Conservation (phyloP, 2,113 vertebrate species). For the Xyliphius kryptos region DNA sequence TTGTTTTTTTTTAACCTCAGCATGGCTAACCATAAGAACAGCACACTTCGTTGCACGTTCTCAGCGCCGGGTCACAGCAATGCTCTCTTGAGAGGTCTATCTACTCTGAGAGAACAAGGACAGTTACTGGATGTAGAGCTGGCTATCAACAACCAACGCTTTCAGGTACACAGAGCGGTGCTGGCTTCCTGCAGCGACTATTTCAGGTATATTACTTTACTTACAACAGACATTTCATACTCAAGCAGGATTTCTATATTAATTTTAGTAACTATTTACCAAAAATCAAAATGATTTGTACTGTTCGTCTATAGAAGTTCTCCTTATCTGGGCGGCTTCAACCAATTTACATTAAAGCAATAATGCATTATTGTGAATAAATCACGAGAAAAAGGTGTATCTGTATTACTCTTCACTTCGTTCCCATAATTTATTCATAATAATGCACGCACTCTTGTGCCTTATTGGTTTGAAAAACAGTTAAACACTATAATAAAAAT, state of each 20-base stretch:
- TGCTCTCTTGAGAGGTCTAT: slow-evolving; percentile 86
- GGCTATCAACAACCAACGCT: slow-evolving; percentile 83
- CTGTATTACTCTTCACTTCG: too few species aligned
- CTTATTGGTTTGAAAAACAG: too few species aligned
- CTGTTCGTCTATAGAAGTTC: too few species aligned
- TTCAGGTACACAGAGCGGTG: slow-evolving; percentile 92
- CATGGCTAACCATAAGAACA: slow-evolving; percentile 88
- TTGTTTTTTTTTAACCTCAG: slow-evolving; percentile 59
- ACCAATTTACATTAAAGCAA: too few species aligned
- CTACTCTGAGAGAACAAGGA: slow-evolving; percentile 80
- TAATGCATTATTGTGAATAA: too few species aligned
- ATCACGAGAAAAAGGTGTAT: too few species aligned
- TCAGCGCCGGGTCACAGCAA: slow-evolving; percentile 87
- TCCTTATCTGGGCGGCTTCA: too few species aligned
- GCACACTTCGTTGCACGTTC: slow-evolving; percentile 85
- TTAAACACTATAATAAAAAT: too few species aligned
- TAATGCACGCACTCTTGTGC: too few species aligned
- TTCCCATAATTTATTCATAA: too few species aligned
- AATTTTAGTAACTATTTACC: background rate
- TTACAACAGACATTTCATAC: background rate
- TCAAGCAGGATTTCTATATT: background rate
- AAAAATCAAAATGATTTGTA: too few species aligned
- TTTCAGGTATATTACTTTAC: slow-evolving; percentile 75
- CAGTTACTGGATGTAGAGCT: slow-evolving; percentile 91
- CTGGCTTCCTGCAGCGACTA: slow-evolving; percentile 98